phyloP scores from a whole-genome alignment of 2,888 invertebrate genomes.

The Herminia tarsipennalis region DNA sequence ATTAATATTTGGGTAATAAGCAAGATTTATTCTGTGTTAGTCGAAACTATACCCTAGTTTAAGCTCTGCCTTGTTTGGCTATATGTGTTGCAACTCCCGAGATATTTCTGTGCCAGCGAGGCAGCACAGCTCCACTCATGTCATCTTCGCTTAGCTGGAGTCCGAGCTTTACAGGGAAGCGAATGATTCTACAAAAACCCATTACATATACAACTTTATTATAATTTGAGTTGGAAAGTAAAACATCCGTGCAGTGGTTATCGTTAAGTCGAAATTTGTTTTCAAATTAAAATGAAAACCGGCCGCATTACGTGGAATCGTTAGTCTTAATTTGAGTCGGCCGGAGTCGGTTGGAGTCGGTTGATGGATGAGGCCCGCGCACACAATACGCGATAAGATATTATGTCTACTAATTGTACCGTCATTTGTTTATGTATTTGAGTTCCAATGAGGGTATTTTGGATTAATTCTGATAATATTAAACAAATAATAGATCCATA shows the following conservation, averaged over 20 bases:
- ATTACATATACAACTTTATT: slow-evolving; percentile 14
- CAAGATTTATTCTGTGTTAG: no score
- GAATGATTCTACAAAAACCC: background rate
- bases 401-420: slow-evolving; percentile 22
- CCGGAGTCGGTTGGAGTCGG: slow-evolving; percentile 26
- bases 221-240: slow-evolving; percentile 42
- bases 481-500: no score
- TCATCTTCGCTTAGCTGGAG: no score
- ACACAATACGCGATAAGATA: slow-evolving; percentile 15
- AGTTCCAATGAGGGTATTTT: slow-evolving; percentile 2
- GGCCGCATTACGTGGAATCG: slow-evolving; percentile 73
- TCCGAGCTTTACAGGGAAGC: no score
- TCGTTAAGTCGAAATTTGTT: slow-evolving; percentile 74
- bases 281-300: slow-evolving; percentile 80
- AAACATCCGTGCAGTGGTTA: slow-evolving; percentile 43
- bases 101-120: no score
- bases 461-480: background rate
- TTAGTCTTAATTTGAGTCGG: slow-evolving; percentile 77
- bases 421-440: slow-evolving; percentile 4
- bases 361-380: slow-evolving; percentile 17
- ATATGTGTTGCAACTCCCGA: no score
- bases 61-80: no score
- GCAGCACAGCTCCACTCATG: no score
- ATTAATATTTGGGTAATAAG: no score
- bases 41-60: no score